phyloP scores from a whole-genome alignment of 2,113 vertebrate species.

The Actenoides hombroni region DNA sequence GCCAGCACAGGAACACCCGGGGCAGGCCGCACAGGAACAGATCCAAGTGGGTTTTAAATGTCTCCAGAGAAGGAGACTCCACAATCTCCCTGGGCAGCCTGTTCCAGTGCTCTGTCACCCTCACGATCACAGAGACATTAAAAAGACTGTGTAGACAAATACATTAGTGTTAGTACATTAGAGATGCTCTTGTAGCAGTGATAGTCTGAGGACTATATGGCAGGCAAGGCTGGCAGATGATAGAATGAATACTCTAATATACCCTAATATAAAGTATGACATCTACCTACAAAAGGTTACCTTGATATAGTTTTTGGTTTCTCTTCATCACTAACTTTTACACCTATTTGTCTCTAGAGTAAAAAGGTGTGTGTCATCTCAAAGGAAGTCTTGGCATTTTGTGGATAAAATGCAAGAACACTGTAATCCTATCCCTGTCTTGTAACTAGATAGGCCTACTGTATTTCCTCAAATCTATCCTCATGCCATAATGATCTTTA shows the following conservation, averaged over 20 bases:
- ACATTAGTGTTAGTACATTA: not conserved
- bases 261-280: not conserved
- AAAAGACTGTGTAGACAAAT: not conserved
- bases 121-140: not conserved
- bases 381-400: not conserved
- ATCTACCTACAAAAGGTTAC: not conserved
- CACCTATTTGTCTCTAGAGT: not conserved
- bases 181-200: not conserved
- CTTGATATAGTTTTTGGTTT: not conserved
- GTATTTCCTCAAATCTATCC: not conserved
- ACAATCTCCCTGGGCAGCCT: too few relatives aligned
- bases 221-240: not conserved
- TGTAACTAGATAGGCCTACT: not conserved
- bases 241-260: not conserved
- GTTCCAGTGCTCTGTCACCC: too few relatives aligned
- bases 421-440: not conserved
- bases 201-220: not conserved
- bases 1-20: too few relatives aligned
- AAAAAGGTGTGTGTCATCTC: not conserved
- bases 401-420: slow-evolving; percentile 5
- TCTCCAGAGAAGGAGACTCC: too few relatives aligned
- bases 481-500: not conserved
- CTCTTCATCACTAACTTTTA: not conserved
- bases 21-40: too few relatives aligned
- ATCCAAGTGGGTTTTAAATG: too few relatives aligned